Conservation (phyloP, 2,113 vertebrate species). For the Boulengeromyrus knoepffleri region DNA sequence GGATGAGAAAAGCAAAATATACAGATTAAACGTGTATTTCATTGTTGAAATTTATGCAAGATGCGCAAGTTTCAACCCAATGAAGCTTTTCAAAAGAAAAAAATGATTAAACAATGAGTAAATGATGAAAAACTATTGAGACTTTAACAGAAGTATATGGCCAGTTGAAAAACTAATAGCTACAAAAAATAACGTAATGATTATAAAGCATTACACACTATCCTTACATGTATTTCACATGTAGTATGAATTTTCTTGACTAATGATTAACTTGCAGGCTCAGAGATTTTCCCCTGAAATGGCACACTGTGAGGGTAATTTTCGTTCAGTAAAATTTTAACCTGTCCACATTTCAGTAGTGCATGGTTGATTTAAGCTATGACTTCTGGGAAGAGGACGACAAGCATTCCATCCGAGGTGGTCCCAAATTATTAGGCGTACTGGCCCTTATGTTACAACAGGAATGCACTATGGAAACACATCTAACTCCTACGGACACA, state of each 20-base stretch:
- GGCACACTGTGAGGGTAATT: background rate
- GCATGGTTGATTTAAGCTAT: background rate
- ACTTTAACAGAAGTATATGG: background rate
- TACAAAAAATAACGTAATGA: background rate
- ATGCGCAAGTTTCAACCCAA: background rate
- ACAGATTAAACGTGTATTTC: background rate
- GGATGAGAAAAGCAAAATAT: background rate
- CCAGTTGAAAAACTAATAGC: background rate
- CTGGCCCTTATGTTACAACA: background rate
- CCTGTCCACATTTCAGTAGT: background rate
- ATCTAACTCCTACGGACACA: background rate
- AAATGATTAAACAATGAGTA: background rate
- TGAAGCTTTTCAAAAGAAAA: background rate
- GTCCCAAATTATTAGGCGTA: background rate
- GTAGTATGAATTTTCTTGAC: background rate
- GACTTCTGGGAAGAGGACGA: background rate
- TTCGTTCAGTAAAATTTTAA: constrained; percentile 13
- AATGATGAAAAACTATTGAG: background rate
- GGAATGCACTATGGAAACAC: constrained; percentile 1
- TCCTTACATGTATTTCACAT: background rate
- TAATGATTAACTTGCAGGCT: background rate
- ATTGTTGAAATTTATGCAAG: background rate
- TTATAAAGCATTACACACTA: background rate
- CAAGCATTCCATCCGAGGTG: background rate
- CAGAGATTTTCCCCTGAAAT: background rate